Evolutionary conservation across 2,797 vertebrate species (phyloP), one percentile per base, ranked within the genome.

Genomic region (Enteromius radiatus): DNA sequence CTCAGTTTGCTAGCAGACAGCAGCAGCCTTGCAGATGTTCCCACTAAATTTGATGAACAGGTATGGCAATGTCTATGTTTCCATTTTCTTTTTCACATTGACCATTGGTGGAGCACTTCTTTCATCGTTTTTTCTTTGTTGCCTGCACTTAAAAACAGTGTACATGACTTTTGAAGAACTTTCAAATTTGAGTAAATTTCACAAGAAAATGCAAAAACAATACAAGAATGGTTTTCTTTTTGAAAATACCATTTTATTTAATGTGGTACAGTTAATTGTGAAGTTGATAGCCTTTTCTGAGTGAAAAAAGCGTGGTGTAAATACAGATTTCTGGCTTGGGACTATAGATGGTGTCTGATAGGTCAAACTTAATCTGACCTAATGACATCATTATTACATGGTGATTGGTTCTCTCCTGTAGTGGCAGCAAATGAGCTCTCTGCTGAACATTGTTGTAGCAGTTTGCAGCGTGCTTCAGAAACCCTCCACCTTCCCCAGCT

Each of bases 11-110:
- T 96, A 81, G 92, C 95, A 86, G 97, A 98, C 88, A 90, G 91
- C 79, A 93, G 93, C 90, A 95, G 96, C 76, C 75, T 92, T 73
- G 83, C 91, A 81, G 97, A 96, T 52, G 87, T 91, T 0, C 92
- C 94, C 33, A 95, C 92, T 87, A 96, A 96, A 86, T 95, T 95
- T 84, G 95, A 97, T 75, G 96, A 98, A 74, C 95, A 96, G 97
- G 98, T 99, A 52, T 67, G 63, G 33, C 47, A 33, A 47, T 28
- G 14, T 71, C 9, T 74, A 45, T 19, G 5, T 28, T 81, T 10
- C 26, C 21, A 4, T 77, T 45, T 64, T 64, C 12, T 76, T 38
- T 71, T 76, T 1, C 10, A 71, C 43, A 23, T 5, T 41, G 14
- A 5, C 26, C 38, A 21, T 64, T 49, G 65, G 36, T 23, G 3